Conservation (phyloP, 2,888 invertebrate genomes). For the Ryuthela nishihirai region DNA sequence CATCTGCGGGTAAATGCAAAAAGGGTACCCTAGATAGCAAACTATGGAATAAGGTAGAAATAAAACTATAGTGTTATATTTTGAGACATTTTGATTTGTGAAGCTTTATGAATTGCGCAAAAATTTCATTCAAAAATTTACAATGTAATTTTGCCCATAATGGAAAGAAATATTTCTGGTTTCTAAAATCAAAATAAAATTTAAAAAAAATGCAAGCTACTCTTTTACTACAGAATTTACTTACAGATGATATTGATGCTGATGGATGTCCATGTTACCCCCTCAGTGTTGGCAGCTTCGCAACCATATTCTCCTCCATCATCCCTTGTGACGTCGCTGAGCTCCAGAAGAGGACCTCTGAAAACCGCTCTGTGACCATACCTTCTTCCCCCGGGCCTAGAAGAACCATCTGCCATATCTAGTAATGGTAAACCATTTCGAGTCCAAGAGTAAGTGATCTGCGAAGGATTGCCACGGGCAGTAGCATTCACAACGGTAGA, state of each 20-base stretch:
- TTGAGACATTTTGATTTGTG: too few relatives aligned
- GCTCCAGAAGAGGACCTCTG: slow-evolving; percentile 62
- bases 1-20: too few relatives aligned
- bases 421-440: slow-evolving; percentile 36
- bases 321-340: slow-evolving; percentile 70
- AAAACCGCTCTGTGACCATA: slow-evolving; percentile 25
- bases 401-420: slow-evolving; percentile 20
- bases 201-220: not conserved
- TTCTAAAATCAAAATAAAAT: not conserved
- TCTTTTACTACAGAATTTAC: slow-evolving; percentile 33
- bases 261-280: slow-evolving; percentile 70
- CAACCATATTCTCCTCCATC: slow-evolving; percentile 84
- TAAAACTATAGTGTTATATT: too few relatives aligned
- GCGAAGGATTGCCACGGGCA: slow-evolving; percentile 78
- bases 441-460: slow-evolving; percentile 82
- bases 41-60: too few relatives aligned
- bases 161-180: not conserved
- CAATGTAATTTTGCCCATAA: too few relatives aligned
- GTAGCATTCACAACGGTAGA: slow-evolving; percentile 70
- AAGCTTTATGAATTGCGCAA: too few relatives aligned
- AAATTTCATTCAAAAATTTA: not conserved
- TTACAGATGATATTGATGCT: slow-evolving; percentile 73
- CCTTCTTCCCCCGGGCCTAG: slow-evolving; percentile 5
- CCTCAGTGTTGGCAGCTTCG: slow-evolving; percentile 83
- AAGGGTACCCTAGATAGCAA: too few relatives aligned